Base-by-base conservation (phyloP, 2,888 invertebrate genomes). In the Chymomyza fuscimana region DNA sequence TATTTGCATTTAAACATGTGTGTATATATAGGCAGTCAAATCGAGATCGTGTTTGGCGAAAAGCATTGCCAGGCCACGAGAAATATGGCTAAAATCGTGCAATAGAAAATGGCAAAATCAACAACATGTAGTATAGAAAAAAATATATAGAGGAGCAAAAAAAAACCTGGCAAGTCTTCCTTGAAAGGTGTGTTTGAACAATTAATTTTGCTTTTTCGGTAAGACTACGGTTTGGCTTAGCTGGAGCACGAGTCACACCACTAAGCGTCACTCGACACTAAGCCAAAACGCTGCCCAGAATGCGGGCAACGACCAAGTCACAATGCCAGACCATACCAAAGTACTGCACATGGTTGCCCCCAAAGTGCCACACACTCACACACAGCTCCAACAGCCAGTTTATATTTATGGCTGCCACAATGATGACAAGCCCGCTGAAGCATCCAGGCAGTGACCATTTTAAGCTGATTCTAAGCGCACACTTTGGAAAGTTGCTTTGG, bases 121-220 rank as follows among this genome's bases (percentile, higher is more conserved):
- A 54, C 19, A 22, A 22, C 16, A 5, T 19, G 16, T 19, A 54
- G 9, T 19, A 54, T 2, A 54, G 19, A 54, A 54, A 54, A 54
- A 54, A 19, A n/a, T 51, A 51, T 7, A 32, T 32, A 32, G 32
- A 32, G 32, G 32, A 32, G 2, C 7, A 32, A 32, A 51, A 51
- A 15, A 51, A 51, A 51, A 46, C 4, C 52, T 54, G 52, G 52
- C 16, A 58, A 46, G 10, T 69, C 82, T 86, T 88, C 88, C 86
- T 88, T 87, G 86, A 86, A 88, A 78, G 87, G 86, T 86, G 85
- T 85, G 88, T 76, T 88, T 82, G 65, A 80, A 87, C 88, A 86
- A 88, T 86, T 87, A 86, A 86, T 88, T 82, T 87, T 81, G 76
- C 82, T 86, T 88, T 85, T 85, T 81, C 76, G 87, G 86, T 72